Base-by-base conservation (phyloP, 2,113 vertebrate species). In the Tachysurus fulvidraco region DNA sequence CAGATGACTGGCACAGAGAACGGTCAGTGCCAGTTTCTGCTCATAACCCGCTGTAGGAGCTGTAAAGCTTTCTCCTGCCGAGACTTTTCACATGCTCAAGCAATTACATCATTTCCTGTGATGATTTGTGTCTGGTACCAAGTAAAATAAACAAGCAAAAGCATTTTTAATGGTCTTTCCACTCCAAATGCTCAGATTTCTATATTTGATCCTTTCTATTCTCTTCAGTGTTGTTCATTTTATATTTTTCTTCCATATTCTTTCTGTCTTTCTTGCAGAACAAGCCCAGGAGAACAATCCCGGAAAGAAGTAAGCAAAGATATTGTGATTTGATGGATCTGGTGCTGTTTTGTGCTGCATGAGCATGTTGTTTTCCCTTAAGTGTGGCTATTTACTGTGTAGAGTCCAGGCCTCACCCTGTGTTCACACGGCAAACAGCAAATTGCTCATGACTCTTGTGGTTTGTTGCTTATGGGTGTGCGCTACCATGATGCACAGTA, bases 1-100 rank as follows among this genome's bases (percentile, higher is more conserved):
- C 98, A 99, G 88, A 97, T 99, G 91, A 99, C 98, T 0, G 98
- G 97, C 89, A 99, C 98, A 0, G 97, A 99, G 89, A 96, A 96
- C 0, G 90, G 98, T 99, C 86, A 92, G 96, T 94, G 0, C 6
- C 65, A 46, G 9, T 5, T 21, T 21, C 21, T 0, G 11, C 54
- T 52, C 16, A 21, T 69, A 57, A 69, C n/a, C 11, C 28, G 16
- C 19, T 65, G 25, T 52, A 30, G 41, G 50, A 57, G 59, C 65
- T 21, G 54, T 59, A 59, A 74, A 84, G 13, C 67, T 57, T 73
- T 4, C 11, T 4, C 67, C 23, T 44, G 76, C 76, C 19, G 21
- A 86, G 28, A 44, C 16, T 52, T 54, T 85, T 1, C 36, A 25
- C 4, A 55, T 80, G 62, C 50, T 86, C 11, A 25, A 57, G 23